Base-by-base conservation (phyloP, 1,140 invertebrate genomes). In the Drosophila punjabiensis region DNA sequence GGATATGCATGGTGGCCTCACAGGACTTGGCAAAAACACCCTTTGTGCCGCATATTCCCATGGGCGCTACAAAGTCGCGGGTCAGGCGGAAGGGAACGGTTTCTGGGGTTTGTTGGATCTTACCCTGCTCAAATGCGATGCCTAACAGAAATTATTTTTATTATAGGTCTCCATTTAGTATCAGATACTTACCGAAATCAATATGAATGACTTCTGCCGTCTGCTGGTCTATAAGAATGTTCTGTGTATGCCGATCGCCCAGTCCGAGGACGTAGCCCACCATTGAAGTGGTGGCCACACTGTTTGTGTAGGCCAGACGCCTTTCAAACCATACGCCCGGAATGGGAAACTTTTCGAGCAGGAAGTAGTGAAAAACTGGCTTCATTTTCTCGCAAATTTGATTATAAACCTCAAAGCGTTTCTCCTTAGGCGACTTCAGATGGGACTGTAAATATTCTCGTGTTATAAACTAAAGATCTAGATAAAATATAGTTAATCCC, bases 141-240 rank as follows among this genome's bases (percentile, higher is more conserved):
- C 98, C 97, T 50, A 50, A 6, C 0, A 30, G 8, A 50, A n/a
- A 30, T 0, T n/a, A 28, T 4, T 50, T 14, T 16, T 35, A 20
- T 16, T 10, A 9, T 5, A 20, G 0, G 13, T 35, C 20, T 11
- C 1, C 13, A 10, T 3, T 24, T 6, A 2, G 9, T 0, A 2
- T 10, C 9, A 28, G 16, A 8, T 9, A n/a, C 35, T 48, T 59
- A 97, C 97, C 98, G 89, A 99, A 97, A 95, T 99, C 98, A 90
- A 99, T 99, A 88, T 99, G 98, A 66, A 99, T 96, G 1, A 99
- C 95, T 95, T 99, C 98, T 10, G 97, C 98, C 13, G 97, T 98
- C 18, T 93, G 94, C 84, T 96, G 95, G 91, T 99, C 98, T 62
- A 99, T 96, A 9, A 99, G 94, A 79, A 99, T 98, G 93, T 99